Conservation (phyloP, 92 coral and sea anemone species). For the Meandrina meandrites region DNA sequence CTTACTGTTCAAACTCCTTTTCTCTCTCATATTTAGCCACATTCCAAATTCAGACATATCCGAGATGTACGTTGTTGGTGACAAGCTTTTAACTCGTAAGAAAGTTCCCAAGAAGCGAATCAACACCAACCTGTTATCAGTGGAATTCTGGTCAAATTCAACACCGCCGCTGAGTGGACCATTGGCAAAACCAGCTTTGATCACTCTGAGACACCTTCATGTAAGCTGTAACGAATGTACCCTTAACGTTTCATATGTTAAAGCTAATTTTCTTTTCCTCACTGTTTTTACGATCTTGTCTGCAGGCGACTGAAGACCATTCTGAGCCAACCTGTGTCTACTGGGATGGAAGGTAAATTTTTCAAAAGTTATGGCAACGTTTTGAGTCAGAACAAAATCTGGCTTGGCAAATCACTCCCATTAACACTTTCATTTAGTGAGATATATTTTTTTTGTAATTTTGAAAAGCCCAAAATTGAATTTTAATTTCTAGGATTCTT, state of each 20-base stretch:
- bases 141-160: background rate
- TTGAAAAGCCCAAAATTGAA: too few relatives aligned
- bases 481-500: too few relatives aligned
- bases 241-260: too few relatives aligned
- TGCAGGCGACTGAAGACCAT: conserved; percentile 11
- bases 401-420: too few relatives aligned
- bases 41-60: conserved; percentile 57
- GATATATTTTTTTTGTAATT: too few relatives aligned
- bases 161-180: conserved; percentile 14
- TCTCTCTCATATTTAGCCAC: conserved; percentile 30
- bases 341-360: conserved; percentile 4
- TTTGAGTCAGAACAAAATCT: too few relatives aligned
- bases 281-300: background rate
- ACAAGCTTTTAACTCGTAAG: conserved; percentile 59
- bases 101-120: conserved; percentile 47
- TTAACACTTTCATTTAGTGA: too few relatives aligned
- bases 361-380: background rate
- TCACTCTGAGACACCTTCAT: conserved; percentile 65
- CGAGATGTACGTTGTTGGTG: conserved; percentile 69
- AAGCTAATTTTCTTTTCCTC: too few relatives aligned
- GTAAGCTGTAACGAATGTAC: conserved; percentile 26
- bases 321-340: conserved; percentile 19
- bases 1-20: background rate
- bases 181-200: conserved; percentile 44
- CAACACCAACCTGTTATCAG: conserved; percentile 60